Evolutionary conservation across 2,888 invertebrate genomes (phyloP).

Genomic region (Tiliacea citrago): DNA sequence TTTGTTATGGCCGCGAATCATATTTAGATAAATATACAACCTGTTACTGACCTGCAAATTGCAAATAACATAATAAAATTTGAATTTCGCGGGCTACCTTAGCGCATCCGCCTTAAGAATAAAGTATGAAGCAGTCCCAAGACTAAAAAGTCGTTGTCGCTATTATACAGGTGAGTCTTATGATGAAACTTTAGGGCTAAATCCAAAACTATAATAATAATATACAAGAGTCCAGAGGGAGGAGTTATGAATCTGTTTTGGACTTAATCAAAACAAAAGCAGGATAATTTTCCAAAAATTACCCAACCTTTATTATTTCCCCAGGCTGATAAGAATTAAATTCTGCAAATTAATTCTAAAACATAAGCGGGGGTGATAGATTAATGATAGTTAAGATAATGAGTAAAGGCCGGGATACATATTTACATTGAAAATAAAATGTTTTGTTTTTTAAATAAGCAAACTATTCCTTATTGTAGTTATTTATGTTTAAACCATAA

Average conservation of each 20-base stretch:
- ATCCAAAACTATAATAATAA: neutral
- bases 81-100: too few relatives aligned
- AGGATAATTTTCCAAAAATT: neutral
- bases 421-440: neutral
- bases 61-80: too few relatives aligned
- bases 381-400: too few relatives aligned
- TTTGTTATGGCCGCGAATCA: too few relatives aligned
- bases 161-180: neutral
- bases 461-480: too few relatives aligned
- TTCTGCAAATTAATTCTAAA: neutral
- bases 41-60: too few relatives aligned
- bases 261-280: neutral
- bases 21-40: too few relatives aligned
- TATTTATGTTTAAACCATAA: too few relatives aligned
- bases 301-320: neutral
- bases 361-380: neutral
- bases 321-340: neutral
- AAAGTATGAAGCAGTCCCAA: neutral
- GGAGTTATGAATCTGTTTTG: too few relatives aligned
- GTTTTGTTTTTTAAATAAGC: neutral
- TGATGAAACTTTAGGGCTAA: neutral
- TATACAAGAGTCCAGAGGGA: neutral
- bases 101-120: too few relatives aligned
- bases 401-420: neutral
- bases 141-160: neutral